Evolutionary conservation across 2,888 invertebrate species (phyloP), one percentile per base, ranked within the genome.

Genomic region (Amorpha juglandis): DNA sequence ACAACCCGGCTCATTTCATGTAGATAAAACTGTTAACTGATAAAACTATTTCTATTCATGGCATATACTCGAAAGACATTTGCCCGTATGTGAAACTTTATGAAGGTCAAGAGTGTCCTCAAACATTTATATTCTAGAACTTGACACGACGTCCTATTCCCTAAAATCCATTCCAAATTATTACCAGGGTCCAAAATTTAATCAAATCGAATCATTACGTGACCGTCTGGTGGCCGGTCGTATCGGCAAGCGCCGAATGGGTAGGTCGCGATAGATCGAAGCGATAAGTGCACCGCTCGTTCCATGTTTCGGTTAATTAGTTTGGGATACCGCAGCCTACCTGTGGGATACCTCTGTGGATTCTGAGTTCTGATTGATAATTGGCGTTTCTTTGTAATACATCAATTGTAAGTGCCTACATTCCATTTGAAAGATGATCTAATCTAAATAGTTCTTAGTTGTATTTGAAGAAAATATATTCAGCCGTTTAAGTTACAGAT

Each of bases 271-370:
- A 38, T 19, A 58, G 42, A 55, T 38, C 6, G 42, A 6, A 19
- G 19, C 38, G 58, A 58, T 42, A 58, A 58, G 58, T 42, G 58
- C 19, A 58, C 16, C n/a, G 35, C 16, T 19, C 58, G 42, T 38
- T 58, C n/a, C 42, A 38, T 58, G 58, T 58, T 19, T 42, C 38
- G 58, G 58, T 58, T 58, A 58, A 58, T 42, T 58, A 58, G 58
- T 58, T 58, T 58, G 58, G 58, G 19, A 58, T 42, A 19, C 55
- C 38, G 35, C 35, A 35, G 19, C 42, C 58, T 42, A 42, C 58
- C 58, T 42, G 58, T 58, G 58, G 42, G 58, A 12, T 58, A n/a
- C 33, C 53, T 16, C 9, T 35, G 33, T 53, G 14, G 38, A 21
- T 11, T 42, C 38, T 12, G 19, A 12, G 58, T 42, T 38, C 58